Percentiles rank a stretch among this genome's conserved stretches.
These are phyloP conservation scores for Drosophila asahinai DNA, from an alignment of 1,140 invertebrate genomes.

Conservation along the genomic window DNA sequence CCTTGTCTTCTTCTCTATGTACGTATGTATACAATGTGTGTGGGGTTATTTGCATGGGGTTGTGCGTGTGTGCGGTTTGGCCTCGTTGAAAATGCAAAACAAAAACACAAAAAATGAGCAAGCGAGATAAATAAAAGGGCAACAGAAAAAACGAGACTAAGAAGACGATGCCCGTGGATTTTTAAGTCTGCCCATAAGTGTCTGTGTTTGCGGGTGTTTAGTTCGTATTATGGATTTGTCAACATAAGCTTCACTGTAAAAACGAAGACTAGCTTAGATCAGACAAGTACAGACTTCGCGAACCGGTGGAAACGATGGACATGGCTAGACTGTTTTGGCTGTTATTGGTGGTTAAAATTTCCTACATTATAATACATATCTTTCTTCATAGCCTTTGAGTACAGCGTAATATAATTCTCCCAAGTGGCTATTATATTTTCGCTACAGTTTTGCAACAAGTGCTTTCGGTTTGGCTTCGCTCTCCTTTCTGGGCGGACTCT, in stretches of 20 bases:
- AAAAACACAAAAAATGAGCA: slow-evolving; percentile 67
- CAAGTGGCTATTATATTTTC: slow-evolving; percentile 2
- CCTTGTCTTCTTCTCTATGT: slow-evolving; percentile 59
- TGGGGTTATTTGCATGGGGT: slow-evolving; percentile 58
- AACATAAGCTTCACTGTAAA: slow-evolving; percentile 14
- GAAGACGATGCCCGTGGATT: slow-evolving; percentile 63
- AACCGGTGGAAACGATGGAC: not conserved
- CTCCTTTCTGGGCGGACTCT: slow-evolving; percentile 8
- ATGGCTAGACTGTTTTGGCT: too few relatives aligned
- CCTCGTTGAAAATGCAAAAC: slow-evolving; percentile 75
- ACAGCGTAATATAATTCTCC: not conserved
- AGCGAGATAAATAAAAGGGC: slow-evolving; percentile 74
- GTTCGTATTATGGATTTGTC: slow-evolving; percentile 30
- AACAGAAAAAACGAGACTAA: slow-evolving; percentile 14
- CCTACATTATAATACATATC: not conserved
- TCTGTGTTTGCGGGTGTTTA: slow-evolving; percentile 36
- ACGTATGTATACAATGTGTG: slow-evolving; percentile 14
- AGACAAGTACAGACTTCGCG: not conserved
- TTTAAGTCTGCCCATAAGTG: slow-evolving; percentile 32
- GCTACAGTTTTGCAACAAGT: slow-evolving; percentile 61
- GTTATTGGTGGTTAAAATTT: not conserved
- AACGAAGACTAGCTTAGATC: slow-evolving; percentile 21
- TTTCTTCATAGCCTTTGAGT: not conserved
- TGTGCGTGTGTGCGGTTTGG: slow-evolving; percentile 60
- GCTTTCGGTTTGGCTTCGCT: slow-evolving; percentile 29